phyloP scores from a whole-genome alignment of 2,888 invertebrate species.

The Elaeidobius kamerunicus region DNA sequence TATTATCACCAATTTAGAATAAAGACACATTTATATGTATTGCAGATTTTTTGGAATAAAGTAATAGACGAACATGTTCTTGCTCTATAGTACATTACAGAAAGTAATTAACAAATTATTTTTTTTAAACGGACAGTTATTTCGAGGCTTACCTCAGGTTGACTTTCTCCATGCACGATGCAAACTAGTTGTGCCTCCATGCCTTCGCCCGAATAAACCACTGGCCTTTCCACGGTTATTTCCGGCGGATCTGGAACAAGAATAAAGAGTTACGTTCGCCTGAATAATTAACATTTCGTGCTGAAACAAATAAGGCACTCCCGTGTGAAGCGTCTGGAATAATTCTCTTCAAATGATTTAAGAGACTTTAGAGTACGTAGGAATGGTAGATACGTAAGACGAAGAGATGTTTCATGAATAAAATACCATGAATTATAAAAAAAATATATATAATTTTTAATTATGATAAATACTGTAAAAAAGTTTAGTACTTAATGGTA shows the following conservation, averaged over 20 bases:
- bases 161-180: conserved; percentile 65
- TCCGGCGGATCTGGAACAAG: conserved; percentile 56
- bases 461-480: too few species aligned
- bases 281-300: conserved; percentile 12
- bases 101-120: too few species aligned
- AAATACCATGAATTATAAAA: neutral
- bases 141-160: conserved; percentile 61
- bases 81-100: too few species aligned
- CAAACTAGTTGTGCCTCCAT: conserved; percentile 66
- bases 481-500: too few species aligned
- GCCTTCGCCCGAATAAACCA: conserved; percentile 66
- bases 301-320: conserved; percentile 9
- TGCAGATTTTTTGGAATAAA: too few species aligned
- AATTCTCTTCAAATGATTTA: conserved; percentile 14
- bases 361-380: neutral
- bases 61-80: too few species aligned
- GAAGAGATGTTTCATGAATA: neutral
- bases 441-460: neutral
- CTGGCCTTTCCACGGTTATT: conserved; percentile 59
- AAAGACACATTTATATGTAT: too few species aligned
- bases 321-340: conserved; percentile 9
- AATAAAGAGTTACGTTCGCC: conserved; percentile 7
- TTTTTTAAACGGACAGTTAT: too few species aligned
- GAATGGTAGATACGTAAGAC: too few species aligned
- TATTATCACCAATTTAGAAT: too few species aligned